phyloP scores from a whole-genome alignment of 2,113 vertebrate genomes.

The Callocephalon fimbriatum region DNA sequence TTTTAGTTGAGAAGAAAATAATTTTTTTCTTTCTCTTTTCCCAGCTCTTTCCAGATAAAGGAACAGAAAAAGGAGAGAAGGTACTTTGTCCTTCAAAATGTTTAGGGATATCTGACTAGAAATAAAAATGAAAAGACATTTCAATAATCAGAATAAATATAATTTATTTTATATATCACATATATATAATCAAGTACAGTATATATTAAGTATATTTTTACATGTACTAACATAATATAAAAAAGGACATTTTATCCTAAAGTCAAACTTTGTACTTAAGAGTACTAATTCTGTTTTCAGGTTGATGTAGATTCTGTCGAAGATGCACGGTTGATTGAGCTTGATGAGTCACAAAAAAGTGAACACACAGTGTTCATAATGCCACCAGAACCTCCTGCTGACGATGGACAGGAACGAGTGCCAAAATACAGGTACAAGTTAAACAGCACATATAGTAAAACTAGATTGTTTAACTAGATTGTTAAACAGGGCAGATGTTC shows the following conservation, averaged over 20 bases:
- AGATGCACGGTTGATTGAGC: slow-evolving; percentile 90
- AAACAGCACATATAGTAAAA: neutral
- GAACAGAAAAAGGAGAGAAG: slow-evolving; percentile 93
- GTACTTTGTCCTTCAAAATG: slow-evolving; percentile 73
- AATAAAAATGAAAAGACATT: neutral
- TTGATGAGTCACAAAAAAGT: slow-evolving; percentile 96
- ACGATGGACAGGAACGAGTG: slow-evolving; percentile 77
- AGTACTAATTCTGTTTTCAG: slow-evolving; percentile 71
- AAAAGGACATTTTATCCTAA: neutral
- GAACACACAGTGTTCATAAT: slow-evolving; percentile 96
- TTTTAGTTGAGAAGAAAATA: neutral
- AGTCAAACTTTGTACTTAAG: neutral
- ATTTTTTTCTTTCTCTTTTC: slow-evolving; percentile 42
- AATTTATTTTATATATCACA: neutral
- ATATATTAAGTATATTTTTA: neutral
- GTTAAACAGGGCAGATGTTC: neutral
- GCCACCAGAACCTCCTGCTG: slow-evolving; percentile 87
- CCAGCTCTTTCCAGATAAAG: slow-evolving; percentile 96
- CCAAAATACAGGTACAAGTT: slow-evolving; percentile 85
- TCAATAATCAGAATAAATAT: neutral
- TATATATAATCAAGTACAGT: neutral
- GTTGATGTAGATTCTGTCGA: slow-evolving; percentile 88
- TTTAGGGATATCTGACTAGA: neutral
- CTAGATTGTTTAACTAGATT: neutral
- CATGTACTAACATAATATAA: neutral